phyloP scores from a whole-genome alignment of 2,888 invertebrate species.

The Dexiosoma caninum region DNA sequence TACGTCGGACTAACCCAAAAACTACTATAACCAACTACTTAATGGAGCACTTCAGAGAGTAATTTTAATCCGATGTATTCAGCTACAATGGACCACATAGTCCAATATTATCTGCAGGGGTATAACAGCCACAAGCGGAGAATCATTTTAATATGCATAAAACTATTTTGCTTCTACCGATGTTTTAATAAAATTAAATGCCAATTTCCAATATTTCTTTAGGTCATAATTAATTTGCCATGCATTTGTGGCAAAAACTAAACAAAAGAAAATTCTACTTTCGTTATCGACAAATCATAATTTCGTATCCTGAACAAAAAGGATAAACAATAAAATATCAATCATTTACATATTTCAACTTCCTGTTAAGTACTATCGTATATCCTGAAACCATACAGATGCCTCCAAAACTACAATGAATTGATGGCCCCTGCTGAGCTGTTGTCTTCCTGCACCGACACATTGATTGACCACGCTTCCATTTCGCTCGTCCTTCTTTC shows the following conservation, averaged over 20 bases:
- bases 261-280: background rate
- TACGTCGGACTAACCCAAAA: too few species aligned
- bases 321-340: constrained; percentile 2
- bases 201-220: background rate
- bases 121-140: too few species aligned
- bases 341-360: constrained; percentile 31
- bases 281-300: background rate
- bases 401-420: constrained; percentile 27
- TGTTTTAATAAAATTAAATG: too few species aligned
- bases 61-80: too few species aligned
- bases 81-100: too few species aligned
- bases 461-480: constrained; percentile 38
- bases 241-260: background rate
- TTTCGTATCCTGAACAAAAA: constrained; percentile 1
- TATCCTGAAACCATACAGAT: constrained; percentile 59
- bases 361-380: constrained; percentile 40
- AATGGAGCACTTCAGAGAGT: too few species aligned
- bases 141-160: too few species aligned
- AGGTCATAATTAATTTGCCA: constrained; percentile 6
- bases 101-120: too few species aligned
- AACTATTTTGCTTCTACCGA: too few species aligned
- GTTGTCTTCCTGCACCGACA: constrained; percentile 15
- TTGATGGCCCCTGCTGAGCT: constrained; percentile 42
- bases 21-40: too few species aligned
- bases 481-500: constrained; percentile 38